Percentiles rank a stretch among this genome's conserved stretches.
phyloP scores from a whole-genome alignment of 2,797 vertebrate genomes.

The Ibycter americanus region DNA sequence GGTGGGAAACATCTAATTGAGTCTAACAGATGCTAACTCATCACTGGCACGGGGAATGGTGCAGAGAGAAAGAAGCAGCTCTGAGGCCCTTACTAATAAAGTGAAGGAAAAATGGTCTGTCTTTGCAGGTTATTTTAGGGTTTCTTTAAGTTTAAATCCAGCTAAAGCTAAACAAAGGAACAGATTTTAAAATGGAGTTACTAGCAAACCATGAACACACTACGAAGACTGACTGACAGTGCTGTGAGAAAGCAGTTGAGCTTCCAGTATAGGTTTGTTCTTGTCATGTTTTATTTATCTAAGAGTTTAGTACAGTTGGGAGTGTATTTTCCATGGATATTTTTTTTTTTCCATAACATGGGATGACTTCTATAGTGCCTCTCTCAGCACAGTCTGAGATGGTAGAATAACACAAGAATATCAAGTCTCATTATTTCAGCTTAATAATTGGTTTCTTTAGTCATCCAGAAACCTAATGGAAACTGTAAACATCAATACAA shows the following conservation, averaged over 20 bases:
- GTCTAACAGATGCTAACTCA: neutral
- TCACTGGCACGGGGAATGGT: neutral
- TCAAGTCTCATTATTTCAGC: constrained; percentile 20
- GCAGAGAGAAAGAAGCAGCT: neutral
- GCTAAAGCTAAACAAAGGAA: neutral
- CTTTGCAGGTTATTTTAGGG: neutral
- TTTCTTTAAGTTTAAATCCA: neutral
- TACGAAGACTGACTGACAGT: neutral
- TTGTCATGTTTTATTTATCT: constrained; percentile 21
- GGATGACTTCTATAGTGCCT: neutral
- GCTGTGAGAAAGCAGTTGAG: neutral
- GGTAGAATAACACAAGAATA: neutral
- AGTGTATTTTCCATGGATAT: neutral
- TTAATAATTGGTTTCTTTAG: constrained; percentile 36
- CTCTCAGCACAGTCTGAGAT: neutral
- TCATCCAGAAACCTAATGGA: constrained; percentile 41
- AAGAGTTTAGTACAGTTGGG: neutral
- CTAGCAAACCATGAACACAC: neutral
- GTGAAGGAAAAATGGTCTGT: neutral
- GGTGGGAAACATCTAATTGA: neutral
- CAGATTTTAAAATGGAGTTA: neutral
- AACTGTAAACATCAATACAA: constrained; percentile 54
- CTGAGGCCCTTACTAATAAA: neutral
- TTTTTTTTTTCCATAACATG: neutral
- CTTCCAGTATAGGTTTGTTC: neutral